Percentiles rank a stretch among this genome's conserved stretches.
phyloP scores from a whole-genome alignment of 2,888 invertebrate genomes.

The Oligia fasciuncula region DNA sequence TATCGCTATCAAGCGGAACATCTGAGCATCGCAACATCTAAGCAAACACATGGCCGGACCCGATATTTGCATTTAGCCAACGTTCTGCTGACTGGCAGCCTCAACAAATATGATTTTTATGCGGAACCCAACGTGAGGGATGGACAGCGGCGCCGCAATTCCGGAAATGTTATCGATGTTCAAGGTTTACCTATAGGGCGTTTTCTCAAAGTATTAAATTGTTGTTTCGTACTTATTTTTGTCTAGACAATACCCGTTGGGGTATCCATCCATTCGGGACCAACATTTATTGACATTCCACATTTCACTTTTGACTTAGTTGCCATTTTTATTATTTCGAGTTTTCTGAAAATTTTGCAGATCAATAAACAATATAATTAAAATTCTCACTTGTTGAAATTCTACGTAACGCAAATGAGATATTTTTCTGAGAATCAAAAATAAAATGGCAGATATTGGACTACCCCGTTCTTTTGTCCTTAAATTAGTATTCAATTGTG shows the following conservation, averaged over 20 bases:
- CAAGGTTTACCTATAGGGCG: conserved; percentile 15
- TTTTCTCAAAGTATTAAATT: conserved; percentile 7
- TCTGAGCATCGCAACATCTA: conserved; percentile 60
- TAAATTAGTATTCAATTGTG: conserved; percentile 29
- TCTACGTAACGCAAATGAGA: not conserved
- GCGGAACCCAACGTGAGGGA: conserved; percentile 57
- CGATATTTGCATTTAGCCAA: conserved; percentile 67
- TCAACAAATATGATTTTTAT: conserved; percentile 71
- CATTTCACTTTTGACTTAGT: not conserved
- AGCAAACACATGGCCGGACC: conserved; percentile 58
- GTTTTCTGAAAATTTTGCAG: not conserved
- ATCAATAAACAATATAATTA: not conserved
- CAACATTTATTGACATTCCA: not conserved
- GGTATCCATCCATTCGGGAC: not conserved
- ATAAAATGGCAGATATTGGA: not conserved
- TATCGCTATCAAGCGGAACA: conserved; percentile 59
- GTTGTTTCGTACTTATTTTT: conserved; percentile 21
- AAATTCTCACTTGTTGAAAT: not conserved
- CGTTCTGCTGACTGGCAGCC: conserved; percentile 63
- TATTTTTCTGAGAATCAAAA: conserved; percentile 3
- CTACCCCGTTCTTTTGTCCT: not conserved
- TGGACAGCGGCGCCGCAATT: conserved; percentile 56
- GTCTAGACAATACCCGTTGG: not conserved
- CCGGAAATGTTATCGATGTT: conserved; percentile 41
- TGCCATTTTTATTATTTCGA: not conserved